phyloP scores from a whole-genome alignment of 2,888 invertebrate species.

The Pollenia labialis region DNA sequence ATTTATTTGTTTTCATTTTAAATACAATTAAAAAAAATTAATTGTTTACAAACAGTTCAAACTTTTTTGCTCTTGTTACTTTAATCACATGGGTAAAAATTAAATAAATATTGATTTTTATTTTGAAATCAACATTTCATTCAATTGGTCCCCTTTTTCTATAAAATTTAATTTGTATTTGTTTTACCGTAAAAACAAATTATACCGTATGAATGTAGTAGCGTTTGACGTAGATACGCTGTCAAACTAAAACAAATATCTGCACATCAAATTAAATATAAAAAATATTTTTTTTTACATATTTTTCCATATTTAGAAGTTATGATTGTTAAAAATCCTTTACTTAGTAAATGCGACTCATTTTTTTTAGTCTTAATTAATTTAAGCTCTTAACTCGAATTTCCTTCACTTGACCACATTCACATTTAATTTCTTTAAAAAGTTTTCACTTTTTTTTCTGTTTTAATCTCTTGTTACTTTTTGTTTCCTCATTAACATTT shows the following conservation, averaged over 20 bases:
- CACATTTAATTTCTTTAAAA: background rate
- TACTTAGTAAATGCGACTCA: background rate
- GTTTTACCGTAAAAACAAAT: no score
- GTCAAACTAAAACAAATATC: no score
- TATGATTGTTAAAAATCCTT: no score
- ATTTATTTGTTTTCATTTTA: no score
- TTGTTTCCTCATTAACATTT: conserved; percentile 22
- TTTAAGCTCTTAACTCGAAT: background rate
- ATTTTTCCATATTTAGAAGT: no score
- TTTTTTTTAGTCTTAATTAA: background rate
- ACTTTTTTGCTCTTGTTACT: background rate
- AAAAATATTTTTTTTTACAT: no score
- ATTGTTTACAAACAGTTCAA: background rate
- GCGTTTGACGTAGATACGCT: no score
- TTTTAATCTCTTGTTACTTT: conserved; percentile 9
- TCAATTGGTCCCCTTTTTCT: background rate
- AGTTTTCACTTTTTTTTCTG: conserved; percentile 8
- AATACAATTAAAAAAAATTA: no score
- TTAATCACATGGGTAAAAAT: conserved; percentile 3
- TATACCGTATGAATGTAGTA: no score
- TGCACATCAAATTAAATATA: no score
- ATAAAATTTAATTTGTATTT: background rate
- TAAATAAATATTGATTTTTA: background rate
- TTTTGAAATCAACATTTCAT: background rate
- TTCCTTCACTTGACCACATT: background rate